These are phyloP conservation scores for Nowickia ferox DNA, from an alignment of 2,888 invertebrate species.

Conservation along the genomic window DNA sequence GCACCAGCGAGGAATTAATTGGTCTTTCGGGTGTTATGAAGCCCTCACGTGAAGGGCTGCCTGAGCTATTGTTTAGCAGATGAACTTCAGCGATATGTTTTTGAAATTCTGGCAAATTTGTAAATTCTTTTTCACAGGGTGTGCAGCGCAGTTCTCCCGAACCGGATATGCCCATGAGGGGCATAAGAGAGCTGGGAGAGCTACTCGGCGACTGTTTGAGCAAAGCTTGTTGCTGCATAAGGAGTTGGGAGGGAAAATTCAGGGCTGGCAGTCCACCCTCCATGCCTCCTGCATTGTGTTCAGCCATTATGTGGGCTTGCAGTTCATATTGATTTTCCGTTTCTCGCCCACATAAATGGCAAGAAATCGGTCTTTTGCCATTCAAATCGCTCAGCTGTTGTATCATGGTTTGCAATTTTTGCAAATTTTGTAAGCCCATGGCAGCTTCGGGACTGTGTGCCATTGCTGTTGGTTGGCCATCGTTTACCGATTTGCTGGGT, in stretches of 20 bases:
- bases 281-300: slow-evolving; percentile 77
- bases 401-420: slow-evolving; percentile 95
- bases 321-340: slow-evolving; percentile 89
- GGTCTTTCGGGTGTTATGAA: slow-evolving; percentile 84
- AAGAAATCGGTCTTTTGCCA: slow-evolving; percentile 85
- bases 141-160: slow-evolving; percentile 79
- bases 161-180: slow-evolving; percentile 69
- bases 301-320: slow-evolving; percentile 83
- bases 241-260: slow-evolving; percentile 75
- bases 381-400: slow-evolving; percentile 93
- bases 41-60: slow-evolving; percentile 82
- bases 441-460: slow-evolving; percentile 84
- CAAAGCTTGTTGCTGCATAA: slow-evolving; percentile 74
- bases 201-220: slow-evolving; percentile 78
- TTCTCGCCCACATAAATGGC: slow-evolving; percentile 89
- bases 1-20: slow-evolving; percentile 74
- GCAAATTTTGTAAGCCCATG: slow-evolving; percentile 93
- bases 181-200: slow-evolving; percentile 73
- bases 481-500: slow-evolving; percentile 72
- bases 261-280: slow-evolving; percentile 71
- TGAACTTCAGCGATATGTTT: slow-evolving; percentile 89
- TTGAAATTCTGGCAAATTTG: slow-evolving; percentile 87
- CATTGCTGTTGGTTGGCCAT: slow-evolving; percentile 40
- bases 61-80: slow-evolving; percentile 74
- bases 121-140: slow-evolving; percentile 84